phyloP scores from a whole-genome alignment of 2,797 vertebrate genomes.

The Melanotaenia trifasciata region DNA sequence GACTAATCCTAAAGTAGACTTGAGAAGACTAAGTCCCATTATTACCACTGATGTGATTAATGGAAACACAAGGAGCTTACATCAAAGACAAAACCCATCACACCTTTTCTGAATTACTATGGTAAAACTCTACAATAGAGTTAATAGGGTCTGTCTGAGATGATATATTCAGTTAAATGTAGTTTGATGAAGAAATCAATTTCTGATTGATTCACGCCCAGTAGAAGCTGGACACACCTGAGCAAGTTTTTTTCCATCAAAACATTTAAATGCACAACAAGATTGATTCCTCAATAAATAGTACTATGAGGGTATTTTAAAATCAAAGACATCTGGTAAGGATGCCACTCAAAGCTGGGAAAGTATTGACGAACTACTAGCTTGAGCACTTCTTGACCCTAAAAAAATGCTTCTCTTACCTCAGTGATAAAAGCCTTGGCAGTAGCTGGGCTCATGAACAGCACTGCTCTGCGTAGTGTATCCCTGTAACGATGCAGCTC shows the following conservation, averaged over 20 bases:
- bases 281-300: conserved; percentile 6
- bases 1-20: conserved; percentile 35
- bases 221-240: not conserved
- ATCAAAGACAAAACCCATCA: not conserved
- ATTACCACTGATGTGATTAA: conserved; percentile 50
- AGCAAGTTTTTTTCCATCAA: conserved; percentile 5
- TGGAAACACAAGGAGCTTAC: conserved; percentile 17
- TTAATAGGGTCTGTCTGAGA: not conserved
- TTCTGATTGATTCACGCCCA: conserved; percentile 8
- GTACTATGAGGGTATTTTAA: not conserved
- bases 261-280: conserved; percentile 5
- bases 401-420: conserved; percentile 77
- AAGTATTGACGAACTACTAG: too few species aligned
- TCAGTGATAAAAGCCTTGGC: conserved; percentile 97
- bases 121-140: not conserved
- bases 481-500: conserved; percentile 97
- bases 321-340: not conserved
- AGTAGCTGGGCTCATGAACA: conserved; percentile 95
- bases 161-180: conserved; percentile 4
- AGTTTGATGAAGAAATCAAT: conserved; percentile 18
- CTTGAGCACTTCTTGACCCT: not conserved
- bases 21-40: conserved; percentile 17
- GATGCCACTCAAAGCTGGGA: not conserved
- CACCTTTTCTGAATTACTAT: not conserved
- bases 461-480: conserved; percentile 92